Base-by-base conservation (phyloP, 2,113 vertebrate species). In the Canis aureus region DNA sequence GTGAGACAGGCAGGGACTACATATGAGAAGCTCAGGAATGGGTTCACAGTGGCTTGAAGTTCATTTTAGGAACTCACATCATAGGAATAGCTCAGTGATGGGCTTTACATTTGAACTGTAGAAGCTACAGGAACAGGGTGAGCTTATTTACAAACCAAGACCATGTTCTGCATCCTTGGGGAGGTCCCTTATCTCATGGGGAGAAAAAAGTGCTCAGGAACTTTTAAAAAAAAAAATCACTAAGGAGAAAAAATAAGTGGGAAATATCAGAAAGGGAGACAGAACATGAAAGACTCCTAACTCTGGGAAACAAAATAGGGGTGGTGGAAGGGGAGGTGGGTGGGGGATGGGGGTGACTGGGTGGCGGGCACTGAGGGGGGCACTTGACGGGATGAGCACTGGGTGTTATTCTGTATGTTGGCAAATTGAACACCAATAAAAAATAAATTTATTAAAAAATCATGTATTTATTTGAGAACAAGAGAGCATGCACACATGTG, bases 1-100 rank as follows among this genome's bases (percentile, higher is more conserved):
- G 7, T 6, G 23, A 73, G 27, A 29, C 10, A 27, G 57, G 59
- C 9, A 9, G 11, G 3, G 0, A 11, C 5, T 19, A 11, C 4
- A 2, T 7, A 11, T 35, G 22, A 13, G 29, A 15, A 25, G 22
- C 22, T 74, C 8, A 38, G 64, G 0, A 5, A 8, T 7, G 13
- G n/a, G n/a, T 49, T 74, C 35, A 32, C 82, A 83, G 80, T 43
- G 3, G 12, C 27, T n/a, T 69, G 49, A 51, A 38, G 16, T 32
- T 88, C 13, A 11, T 49, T 15, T 3, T 16, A 78, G 84, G 59
- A 79, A 55, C 4, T n/a, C 3, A 8, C 3, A 5, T 43, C 23
- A 17, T 7, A 53, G 43, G 27, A 23, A 25, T 2, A 23, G 53
- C 66, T 43, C 49, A 15, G 5, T 32, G 32, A 25, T 53, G 49